phyloP scores from a whole-genome alignment of 2,113 vertebrate species.

The Oreotrochilus melanogaster region DNA sequence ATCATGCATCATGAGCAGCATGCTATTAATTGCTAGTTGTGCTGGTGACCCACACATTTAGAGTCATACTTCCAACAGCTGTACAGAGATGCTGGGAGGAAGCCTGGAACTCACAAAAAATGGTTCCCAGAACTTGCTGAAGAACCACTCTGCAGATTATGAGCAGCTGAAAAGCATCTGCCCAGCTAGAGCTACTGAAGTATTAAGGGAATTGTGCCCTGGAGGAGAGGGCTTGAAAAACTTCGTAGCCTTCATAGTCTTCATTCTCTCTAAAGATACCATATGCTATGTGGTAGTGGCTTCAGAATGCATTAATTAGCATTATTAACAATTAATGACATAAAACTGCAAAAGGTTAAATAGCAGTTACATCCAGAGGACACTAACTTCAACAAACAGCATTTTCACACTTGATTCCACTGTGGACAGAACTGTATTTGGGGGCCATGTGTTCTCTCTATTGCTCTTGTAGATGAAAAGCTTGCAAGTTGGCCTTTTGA shows the following conservation, averaged over 20 bases:
- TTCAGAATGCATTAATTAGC: not conserved
- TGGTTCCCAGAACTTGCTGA: rapidly evolving
- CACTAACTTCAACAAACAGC: not conserved
- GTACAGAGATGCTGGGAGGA: not conserved
- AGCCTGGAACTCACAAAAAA: not conserved
- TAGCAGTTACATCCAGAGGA: not conserved
- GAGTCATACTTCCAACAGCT: rapidly evolving
- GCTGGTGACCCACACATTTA: not conserved
- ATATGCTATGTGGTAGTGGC: not conserved
- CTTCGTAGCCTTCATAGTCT: not conserved
- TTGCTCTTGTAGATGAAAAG: not conserved
- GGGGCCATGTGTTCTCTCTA: not conserved
- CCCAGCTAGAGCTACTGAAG: not conserved
- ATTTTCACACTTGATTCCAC: not conserved
- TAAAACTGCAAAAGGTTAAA: not conserved
- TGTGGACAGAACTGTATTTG: not conserved
- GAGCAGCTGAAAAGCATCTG: not conserved
- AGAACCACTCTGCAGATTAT: not conserved
- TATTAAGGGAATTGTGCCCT: not conserved
- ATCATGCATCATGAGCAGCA: rapidly evolving
- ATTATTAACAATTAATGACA: not conserved
- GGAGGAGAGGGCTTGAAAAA: not conserved
- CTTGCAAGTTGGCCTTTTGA: rapidly evolving
- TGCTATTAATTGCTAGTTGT: rapidly evolving
- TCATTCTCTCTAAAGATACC: not conserved